A percentile compares a stretch with the other conserved stretches of the same genome.
Conservation (phyloP, 2,797 vertebrate genomes). For the Antennarius maculatus region DNA sequence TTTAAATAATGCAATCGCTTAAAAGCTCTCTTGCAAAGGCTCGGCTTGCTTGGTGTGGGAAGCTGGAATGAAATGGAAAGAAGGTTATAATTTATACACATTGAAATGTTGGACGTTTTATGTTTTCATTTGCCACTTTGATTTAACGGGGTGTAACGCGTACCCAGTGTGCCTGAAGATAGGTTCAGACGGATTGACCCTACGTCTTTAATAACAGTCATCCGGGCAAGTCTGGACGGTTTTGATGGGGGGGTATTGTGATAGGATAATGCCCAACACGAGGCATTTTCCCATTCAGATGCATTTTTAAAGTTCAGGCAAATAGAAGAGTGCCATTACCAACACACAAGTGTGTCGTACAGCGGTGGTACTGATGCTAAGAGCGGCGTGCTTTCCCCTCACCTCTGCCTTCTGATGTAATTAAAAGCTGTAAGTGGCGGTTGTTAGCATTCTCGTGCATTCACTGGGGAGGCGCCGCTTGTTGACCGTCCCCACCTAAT, state of each 20-base stretch:
- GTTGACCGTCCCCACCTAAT: slow-evolving; percentile 61
- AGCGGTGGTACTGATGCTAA: slow-evolving; percentile 11
- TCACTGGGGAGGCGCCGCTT: slow-evolving; percentile 68
- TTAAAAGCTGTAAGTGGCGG: slow-evolving; percentile 65
- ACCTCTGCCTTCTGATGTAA: slow-evolving; percentile 53
- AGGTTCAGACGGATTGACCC: slow-evolving; percentile 50
- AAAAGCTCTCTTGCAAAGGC: slow-evolving; percentile 80
- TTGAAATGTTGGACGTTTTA: slow-evolving; percentile 69
- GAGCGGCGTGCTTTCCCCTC: slow-evolving; percentile 17
- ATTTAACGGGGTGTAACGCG: slow-evolving; percentile 70
- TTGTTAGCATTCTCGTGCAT: slow-evolving; percentile 79
- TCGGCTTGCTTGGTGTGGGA: slow-evolving; percentile 70
- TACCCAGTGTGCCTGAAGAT: slow-evolving; percentile 61
- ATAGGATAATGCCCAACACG: slow-evolving; percentile 54
- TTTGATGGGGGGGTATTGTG: slow-evolving; percentile 49
- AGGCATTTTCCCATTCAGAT: slow-evolving; percentile 53
- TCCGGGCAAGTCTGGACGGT: slow-evolving; percentile 43
- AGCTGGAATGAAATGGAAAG: slow-evolving; percentile 66
- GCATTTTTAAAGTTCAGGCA: slow-evolving; percentile 41
- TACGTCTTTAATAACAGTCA: slow-evolving; percentile 67
- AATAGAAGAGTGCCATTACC: slow-evolving; percentile 26
- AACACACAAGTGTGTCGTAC: slow-evolving; percentile 22
- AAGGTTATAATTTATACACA: slow-evolving; percentile 78
- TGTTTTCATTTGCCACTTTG: slow-evolving; percentile 64
- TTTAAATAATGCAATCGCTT: slow-evolving; percentile 84